Evolutionary conservation across 2,888 invertebrate species (phyloP), one percentile per base, ranked within the genome.

Genomic region (Cerastis leucographa): DNA sequence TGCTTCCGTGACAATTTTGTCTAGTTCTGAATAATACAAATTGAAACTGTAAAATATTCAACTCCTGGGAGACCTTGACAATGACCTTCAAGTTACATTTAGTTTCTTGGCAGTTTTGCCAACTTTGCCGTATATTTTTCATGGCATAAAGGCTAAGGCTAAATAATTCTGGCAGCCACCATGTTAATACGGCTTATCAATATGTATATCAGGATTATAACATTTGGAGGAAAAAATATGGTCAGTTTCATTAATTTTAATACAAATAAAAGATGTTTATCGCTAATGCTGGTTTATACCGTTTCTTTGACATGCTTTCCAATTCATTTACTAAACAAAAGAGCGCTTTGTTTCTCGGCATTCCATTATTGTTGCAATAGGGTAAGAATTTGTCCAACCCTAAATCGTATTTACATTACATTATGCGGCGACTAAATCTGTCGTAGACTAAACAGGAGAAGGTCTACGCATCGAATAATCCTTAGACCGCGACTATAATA

Each of bases 31-130:
- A 19, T 61, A 25, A 67, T 67, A 75, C 17, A 69, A 74, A 64
- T 42, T 67, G 5, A 19, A 67, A 64, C 25, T 44, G 14, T 22
- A 54, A 83, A 66, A 59, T 67, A 71, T 64, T 8, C 1, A 29
- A 61, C 65, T 78, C 54, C 44, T 68, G 46, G 8, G 11, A 61
- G 65, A 66, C 85, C 85, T 88, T 90, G 89, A 84, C 86, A 87
- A 78, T 87, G 87, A 87, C 85, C 87, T 86, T 87, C 65, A 81
- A 76, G 79, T 74, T 78, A 80, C 71, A 84, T 75, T 85, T 84
- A 42, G 65, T 81, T 88, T 83, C 73, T 89, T 90, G 86, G 87
- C 84, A 79, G 61, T 68, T 35, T 69, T 74, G 83, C 88, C 87
- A 87, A 85, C 71, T 68, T 74, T 79, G 67, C 75, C 71, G 83